Evolutionary conservation across 2,113 vertebrate genomes (phyloP), one percentile per base, ranked within the genome.

Genomic region (Podocnemis expansa): DNA sequence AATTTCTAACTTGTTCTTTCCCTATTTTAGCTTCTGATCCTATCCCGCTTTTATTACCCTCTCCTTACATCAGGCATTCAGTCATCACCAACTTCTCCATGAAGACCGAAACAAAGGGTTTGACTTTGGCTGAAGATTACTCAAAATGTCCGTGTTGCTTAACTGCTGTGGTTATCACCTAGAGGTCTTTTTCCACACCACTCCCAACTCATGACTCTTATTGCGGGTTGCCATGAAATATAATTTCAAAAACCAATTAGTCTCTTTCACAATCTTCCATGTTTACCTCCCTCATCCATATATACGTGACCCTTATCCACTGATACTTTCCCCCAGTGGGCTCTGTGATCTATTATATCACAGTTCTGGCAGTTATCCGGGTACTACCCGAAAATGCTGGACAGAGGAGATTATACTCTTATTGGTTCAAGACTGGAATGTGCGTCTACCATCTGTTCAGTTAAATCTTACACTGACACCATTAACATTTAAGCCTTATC

Each of bases 401-500:
- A 52, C 11, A 83, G 84, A 75, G 0, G 1, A 79, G 86, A 76
- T 7, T 80, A 5, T 5, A 47, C n/a, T 90, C 91, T 70, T 17
- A 6, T n/a, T 56, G 14, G 38, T 31, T 87, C 73, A 31, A 21
- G 63, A 8, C 63, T 78, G 38, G 73, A 87, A 90, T 13, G 29
- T 78, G 63, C 82, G 63, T 82, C 41, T 43, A 86, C 82, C 49
- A 84, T 31, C 8, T 78, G 45, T 58, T 41, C 45, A 86, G 5
- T 80, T 73, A 89, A 3, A 0, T 88, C 95, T 95, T 87, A 89
- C 83, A 0, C 52, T 70, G 82, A 81, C 2, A 87, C 84, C 80
- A 78, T 54, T 86, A 92, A 25, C 6, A 70, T 22, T 96, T 95
- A 82, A 70, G 67, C 38, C 70, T 90, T 86, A 83, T 55, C 85